phyloP scores from a whole-genome alignment of 1,140 invertebrate genomes.

The Drosophila bocki region DNA sequence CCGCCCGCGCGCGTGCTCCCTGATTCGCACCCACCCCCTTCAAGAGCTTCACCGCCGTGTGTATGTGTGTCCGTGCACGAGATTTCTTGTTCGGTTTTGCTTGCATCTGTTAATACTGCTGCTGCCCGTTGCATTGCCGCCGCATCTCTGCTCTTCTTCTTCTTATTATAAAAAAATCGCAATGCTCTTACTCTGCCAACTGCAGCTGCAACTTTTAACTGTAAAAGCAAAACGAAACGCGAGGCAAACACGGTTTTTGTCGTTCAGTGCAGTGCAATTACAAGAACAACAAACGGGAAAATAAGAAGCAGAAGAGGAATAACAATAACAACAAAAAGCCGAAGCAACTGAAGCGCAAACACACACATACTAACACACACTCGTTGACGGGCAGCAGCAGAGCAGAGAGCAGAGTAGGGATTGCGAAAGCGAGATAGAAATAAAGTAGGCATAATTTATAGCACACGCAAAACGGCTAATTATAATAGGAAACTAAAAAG shows the following conservation, averaged over 20 bases:
- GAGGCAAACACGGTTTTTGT: constrained; percentile 12
- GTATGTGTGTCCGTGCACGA: constrained; percentile 14
- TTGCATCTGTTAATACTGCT: constrained; percentile 26
- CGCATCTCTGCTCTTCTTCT: constrained; percentile 42
- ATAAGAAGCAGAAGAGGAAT: constrained; percentile 5
- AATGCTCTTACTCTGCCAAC: constrained; percentile 10
- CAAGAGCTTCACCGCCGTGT: constrained; percentile 5
- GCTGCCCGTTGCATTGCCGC: constrained; percentile 27
- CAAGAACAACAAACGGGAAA: constrained; percentile 19
- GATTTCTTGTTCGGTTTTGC: constrained; percentile 44
- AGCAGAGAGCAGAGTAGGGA: constrained; percentile 30
- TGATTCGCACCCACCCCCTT: constrained; percentile 11
- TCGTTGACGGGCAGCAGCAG: constrained; percentile 17
- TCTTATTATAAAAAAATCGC: constrained; percentile 18
- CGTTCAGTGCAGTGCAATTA: constrained; percentile 29
- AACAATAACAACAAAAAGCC: constrained; percentile 61
- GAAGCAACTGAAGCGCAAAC: constrained; percentile 44
- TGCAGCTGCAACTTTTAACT: constrained; percentile 35
- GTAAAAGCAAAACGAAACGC: constrained; percentile 4
- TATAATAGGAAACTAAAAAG: constrained; percentile 33
- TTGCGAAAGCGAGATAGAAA: constrained; percentile 51
- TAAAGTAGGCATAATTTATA: constrained; percentile 55
- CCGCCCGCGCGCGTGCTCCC: constrained; percentile 43
- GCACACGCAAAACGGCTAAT: constrained; percentile 40
- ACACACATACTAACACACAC: constrained; percentile 13